These are phyloP conservation scores for Ophioninae sp. DNA, from an alignment of 2,888 invertebrate species.

Conservation along the genomic window DNA sequence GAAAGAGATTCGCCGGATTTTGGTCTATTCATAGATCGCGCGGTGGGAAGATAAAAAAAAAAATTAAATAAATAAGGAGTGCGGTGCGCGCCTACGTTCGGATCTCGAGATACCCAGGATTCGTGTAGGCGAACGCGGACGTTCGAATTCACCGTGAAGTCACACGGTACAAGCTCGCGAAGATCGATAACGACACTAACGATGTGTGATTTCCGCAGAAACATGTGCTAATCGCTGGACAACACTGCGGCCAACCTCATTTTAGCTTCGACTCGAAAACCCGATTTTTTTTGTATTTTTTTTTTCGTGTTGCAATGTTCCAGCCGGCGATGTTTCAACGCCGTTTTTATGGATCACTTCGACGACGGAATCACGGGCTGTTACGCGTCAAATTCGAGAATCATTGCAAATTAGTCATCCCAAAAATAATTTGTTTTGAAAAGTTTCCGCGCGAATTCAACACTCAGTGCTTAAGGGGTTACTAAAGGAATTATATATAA, in stretches of 20 bases:
- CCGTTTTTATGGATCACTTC: background rate
- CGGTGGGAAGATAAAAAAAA: background rate
- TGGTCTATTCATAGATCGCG: background rate
- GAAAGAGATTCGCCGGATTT: background rate
- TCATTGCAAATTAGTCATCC: background rate
- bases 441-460: too few relatives aligned
- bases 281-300: background rate
- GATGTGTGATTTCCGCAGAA: background rate
- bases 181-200: slow-evolving; percentile 5
- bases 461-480: too few relatives aligned
- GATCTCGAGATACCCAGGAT: background rate
- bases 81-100: too few relatives aligned
- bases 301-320: background rate
- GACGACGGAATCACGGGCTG: background rate
- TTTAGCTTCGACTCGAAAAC: background rate
- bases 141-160: background rate
- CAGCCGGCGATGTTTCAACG: background rate
- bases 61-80: slow-evolving; percentile 7
- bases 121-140: background rate
- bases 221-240: background rate
- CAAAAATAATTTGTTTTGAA: too few relatives aligned
- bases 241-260: background rate
- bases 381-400: background rate
- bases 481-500: too few relatives aligned
- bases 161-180: background rate